phyloP scores from a whole-genome alignment of 2,888 invertebrate species.

The Clitarchus hookeri region DNA sequence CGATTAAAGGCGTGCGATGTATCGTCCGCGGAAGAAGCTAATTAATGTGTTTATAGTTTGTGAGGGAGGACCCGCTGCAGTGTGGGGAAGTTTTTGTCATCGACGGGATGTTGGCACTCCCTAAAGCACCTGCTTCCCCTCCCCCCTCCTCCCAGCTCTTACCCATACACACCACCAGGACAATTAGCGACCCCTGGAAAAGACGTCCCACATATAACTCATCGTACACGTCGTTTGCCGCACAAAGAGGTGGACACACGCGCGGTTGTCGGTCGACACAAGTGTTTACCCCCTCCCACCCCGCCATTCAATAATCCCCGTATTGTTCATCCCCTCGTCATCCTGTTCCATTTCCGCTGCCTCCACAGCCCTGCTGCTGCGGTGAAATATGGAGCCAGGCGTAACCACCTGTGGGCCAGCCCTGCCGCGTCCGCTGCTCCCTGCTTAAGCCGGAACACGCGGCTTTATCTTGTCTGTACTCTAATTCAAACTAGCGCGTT shows the following conservation, averaged over 20 bases:
- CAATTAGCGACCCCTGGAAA: background rate
- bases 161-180: background rate
- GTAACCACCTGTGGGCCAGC: background rate
- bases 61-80: background rate
- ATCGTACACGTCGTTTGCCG: background rate
- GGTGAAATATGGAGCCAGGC: background rate
- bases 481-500: no score
- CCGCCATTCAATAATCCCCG: background rate
- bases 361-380: background rate
- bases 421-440: background rate
- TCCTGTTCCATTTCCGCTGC: background rate
- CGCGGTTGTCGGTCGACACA: background rate
- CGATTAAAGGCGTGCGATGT: background rate
- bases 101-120: background rate
- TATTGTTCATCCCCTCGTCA: background rate
- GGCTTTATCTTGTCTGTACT: no score
- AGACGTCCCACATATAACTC: background rate
- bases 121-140: background rate
- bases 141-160: no score
- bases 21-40: background rate
- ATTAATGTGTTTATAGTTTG: constrained; percentile 12
- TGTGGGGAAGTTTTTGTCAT: background rate
- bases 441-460: background rate
- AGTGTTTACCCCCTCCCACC: background rate
- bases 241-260: background rate